A percentile compares a stretch with the other conserved stretches of the same genome.
Conservation (phyloP, 2,888 invertebrate species). For the Chymomyza caudatula region DNA sequence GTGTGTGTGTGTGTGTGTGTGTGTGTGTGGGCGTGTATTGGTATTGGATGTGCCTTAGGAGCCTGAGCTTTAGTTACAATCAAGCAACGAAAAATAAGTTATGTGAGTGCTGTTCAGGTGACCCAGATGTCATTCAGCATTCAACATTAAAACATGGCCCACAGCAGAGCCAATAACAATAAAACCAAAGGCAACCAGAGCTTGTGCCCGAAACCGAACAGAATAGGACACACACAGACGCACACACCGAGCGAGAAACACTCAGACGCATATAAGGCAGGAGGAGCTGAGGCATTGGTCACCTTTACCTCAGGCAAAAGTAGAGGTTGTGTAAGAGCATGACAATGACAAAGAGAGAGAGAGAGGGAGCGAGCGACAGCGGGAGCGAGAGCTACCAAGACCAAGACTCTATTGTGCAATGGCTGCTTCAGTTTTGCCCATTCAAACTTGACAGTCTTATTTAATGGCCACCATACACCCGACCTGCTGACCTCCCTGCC, state of each 20-base stretch:
- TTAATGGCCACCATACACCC: constrained; percentile 56
- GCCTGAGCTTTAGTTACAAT: not conserved
- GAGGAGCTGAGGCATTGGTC: not conserved
- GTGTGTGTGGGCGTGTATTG: not conserved
- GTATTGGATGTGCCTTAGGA: not conserved
- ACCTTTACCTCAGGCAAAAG: not conserved
- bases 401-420: constrained; percentile 62
- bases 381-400: not conserved
- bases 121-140: constrained; percentile 66
- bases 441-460: constrained; percentile 70
- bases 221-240: constrained; percentile 17
- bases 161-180: constrained; percentile 62
- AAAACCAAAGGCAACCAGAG: constrained; percentile 42
- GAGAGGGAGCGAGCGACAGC: not conserved
- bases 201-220: constrained; percentile 39
- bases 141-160: constrained; percentile 61
- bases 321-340: too few species aligned
- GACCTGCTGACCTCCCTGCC: not conserved
- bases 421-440: constrained; percentile 64
- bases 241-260: not conserved
- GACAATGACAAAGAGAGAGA: too few species aligned
- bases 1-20: not conserved
- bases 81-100: constrained; percentile 10
- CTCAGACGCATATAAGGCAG: not conserved
- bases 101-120: constrained; percentile 47